Evolutionary conservation across 2,113 vertebrate species (phyloP).

Genomic region (Callithrix jacchus): DNA sequence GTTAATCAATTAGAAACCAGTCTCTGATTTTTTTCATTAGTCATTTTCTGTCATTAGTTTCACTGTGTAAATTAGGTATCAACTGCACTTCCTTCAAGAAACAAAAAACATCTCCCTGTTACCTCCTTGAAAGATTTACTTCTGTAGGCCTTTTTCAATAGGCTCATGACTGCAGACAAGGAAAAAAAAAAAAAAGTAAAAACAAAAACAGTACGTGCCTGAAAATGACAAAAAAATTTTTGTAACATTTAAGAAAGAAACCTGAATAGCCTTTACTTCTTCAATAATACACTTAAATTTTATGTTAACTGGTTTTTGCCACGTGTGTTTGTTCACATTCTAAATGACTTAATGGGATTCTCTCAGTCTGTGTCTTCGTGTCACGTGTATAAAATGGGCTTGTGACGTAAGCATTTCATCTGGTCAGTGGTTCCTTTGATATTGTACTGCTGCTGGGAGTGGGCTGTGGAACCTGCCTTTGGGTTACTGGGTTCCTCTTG

Average conservation of each 20-base stretch:
- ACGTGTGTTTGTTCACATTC: conserved; percentile 93
- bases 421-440: conserved; percentile 91
- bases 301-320: conserved; percentile 89
- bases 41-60: conserved; percentile 77
- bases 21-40: conserved; percentile 75
- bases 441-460: conserved; percentile 94
- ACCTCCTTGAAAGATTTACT: conserved; percentile 83
- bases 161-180: conserved; percentile 85
- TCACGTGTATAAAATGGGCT: conserved; percentile 91
- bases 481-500: conserved; percentile 84
- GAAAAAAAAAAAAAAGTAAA: conserved; percentile 68
- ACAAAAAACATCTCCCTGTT: conserved; percentile 82
- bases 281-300: conserved; percentile 84
- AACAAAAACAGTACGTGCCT: conserved; percentile 90
- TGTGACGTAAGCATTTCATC: conserved; percentile 93
- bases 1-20: conserved; percentile 65
- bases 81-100: conserved; percentile 82
- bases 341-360: conserved; percentile 90
- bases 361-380: conserved; percentile 91
- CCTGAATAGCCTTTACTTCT: conserved; percentile 90
- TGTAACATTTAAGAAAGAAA: conserved; percentile 86
- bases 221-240: conserved; percentile 86
- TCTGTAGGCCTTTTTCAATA: conserved; percentile 83
- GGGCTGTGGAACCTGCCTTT: conserved; percentile 86
- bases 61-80: conserved; percentile 81